Evolutionary conservation across 2,113 vertebrate genomes (phyloP).

Genomic region (Nycticebus coucang): DNA sequence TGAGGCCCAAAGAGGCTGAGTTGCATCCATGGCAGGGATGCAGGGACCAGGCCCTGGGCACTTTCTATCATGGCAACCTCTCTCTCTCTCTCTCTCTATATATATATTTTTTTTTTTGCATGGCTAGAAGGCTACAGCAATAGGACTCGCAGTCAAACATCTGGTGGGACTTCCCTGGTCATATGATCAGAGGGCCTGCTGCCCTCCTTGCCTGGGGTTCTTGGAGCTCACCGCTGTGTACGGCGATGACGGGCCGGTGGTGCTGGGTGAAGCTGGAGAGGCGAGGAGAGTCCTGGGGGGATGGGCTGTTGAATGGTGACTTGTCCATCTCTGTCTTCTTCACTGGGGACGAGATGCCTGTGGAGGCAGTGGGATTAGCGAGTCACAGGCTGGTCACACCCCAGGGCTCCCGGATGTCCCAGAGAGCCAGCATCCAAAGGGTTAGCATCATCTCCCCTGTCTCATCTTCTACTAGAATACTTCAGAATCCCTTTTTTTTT

Average conservation of each 20-base stretch:
- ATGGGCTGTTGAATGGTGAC: slow-evolving; percentile 92
- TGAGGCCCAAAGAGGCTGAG: not conserved
- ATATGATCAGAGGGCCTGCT: rapidly evolving
- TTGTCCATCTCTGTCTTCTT: slow-evolving; percentile 98
- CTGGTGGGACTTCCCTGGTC: not conserved
- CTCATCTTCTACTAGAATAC: not conserved
- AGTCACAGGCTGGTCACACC: not conserved
- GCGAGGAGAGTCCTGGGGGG: slow-evolving; percentile 96
- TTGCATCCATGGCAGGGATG: not conserved
- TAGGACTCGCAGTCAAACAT: rapidly evolving
- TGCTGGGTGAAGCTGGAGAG: slow-evolving; percentile 97
- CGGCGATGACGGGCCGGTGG: slow-evolving; percentile 97
- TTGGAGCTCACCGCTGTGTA: slow-evolving; percentile 93
- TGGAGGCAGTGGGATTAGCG: too few species aligned
- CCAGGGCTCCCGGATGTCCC: not conserved
- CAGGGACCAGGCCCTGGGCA: rapidly evolving
- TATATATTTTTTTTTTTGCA: not conserved
- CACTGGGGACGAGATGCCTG: slow-evolving; percentile 96
- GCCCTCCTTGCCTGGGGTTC: rapidly evolving
- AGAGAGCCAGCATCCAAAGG: rapidly evolving
- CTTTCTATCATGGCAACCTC: not conserved
- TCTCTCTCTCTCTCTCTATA: too few species aligned
- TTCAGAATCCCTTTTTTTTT: too few species aligned
- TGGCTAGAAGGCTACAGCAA: not conserved
- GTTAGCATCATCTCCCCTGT: not conserved